These are phyloP conservation scores for Autographa gamma DNA, from an alignment of 2,888 invertebrate species.

Conservation along the genomic window DNA sequence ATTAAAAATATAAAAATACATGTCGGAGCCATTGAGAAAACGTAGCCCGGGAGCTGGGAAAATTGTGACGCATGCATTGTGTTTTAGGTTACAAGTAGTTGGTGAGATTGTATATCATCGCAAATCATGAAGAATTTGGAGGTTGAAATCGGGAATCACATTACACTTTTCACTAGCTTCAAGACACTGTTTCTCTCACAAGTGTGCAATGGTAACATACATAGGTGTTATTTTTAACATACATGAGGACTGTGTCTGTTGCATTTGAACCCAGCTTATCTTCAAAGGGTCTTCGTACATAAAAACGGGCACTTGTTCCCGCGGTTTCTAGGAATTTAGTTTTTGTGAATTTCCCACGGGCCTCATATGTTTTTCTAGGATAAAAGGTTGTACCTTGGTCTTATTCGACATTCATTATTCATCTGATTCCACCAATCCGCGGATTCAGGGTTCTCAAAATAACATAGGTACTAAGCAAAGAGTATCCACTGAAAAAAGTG, in stretches of 20 bases:
- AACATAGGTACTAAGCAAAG: constrained; percentile 10
- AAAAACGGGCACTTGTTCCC: constrained; percentile 26
- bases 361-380: constrained; percentile 49
- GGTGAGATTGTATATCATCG: no score
- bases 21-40: no score
- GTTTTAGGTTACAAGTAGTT: no score
- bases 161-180: no score
- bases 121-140: no score
- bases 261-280: constrained; percentile 3
- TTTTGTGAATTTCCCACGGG: constrained; percentile 50
- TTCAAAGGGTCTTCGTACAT: constrained; percentile 14
- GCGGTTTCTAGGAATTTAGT: constrained; percentile 32
- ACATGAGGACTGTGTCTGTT: neutral
- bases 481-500: neutral
- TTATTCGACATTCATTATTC: constrained; percentile 48
- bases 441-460: constrained; percentile 25
- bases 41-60: no score
- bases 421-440: constrained; percentile 42
- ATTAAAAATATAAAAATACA: no score
- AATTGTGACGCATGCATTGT: no score
- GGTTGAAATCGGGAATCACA: no score
- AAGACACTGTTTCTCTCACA: no score
- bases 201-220: no score
- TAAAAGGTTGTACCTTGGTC: constrained; percentile 36
- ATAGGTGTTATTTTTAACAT: neutral